Base-by-base conservation (phyloP, 2,797 vertebrate species). In the Lithobates pipiens region DNA sequence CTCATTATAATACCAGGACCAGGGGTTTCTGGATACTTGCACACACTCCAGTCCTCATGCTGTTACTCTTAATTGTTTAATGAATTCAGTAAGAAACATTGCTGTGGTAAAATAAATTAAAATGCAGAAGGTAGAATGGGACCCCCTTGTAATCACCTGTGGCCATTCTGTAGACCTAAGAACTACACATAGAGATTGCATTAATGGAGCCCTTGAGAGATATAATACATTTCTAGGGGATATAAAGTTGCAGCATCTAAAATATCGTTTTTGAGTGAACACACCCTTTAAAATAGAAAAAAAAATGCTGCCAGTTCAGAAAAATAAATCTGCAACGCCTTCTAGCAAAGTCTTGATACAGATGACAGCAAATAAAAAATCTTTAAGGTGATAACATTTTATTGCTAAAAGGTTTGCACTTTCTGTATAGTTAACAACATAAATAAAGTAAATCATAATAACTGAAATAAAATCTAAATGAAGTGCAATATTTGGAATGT, bases 401-500 rank as follows among this genome's bases (percentile, higher is more conserved):
- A 25, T 67, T 10, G n/a, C 11, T 29, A 29, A 67, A 67, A 29
- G 15, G 65, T 67, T 67, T 67, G 65, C 65, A 29, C 65, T 67
- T 29, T 67, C 65, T 67, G 65, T 74, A 74, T 16, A 9, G 42
- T 25, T 74, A 74, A 74, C 39, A 16, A 13, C 39, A 46, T 46
- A 46, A 74, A 74, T 74, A 74, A 72, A 42, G 39, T 42, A 72
- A 46, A 74, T 74, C 42, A 74, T 46, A 15, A 25, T 67, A 67
- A 29, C 11, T 67, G 65, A 25, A 27, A 67, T 67, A 29, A 67
- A 67, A 67, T 11, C 25, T 25, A 10, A 16, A 46, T 16, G 72
- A 42, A 74, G 7, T 74, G 72, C 42, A 27, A 74, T 42, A 46
- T 46, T 46, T 50, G n/a, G n/a, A 74, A n/a, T 50, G 72, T 42